Evolutionary conservation across 2,797 vertebrate genomes (phyloP).

Genomic region (Phalanger gymnotis): DNA sequence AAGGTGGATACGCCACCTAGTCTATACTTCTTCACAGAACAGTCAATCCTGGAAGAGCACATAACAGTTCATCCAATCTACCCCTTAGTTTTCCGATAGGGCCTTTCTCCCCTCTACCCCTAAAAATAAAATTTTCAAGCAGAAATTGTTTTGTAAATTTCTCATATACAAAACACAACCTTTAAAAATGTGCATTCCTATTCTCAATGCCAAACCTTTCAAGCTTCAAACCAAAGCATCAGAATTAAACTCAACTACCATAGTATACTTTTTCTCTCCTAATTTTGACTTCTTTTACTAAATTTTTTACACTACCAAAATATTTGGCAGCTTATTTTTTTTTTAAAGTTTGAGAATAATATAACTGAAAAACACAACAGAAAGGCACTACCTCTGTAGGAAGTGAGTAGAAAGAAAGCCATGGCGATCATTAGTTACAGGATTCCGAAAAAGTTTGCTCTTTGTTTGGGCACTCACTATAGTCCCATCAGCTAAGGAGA

Average conservation of each 20-base stretch:
- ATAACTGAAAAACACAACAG: not conserved
- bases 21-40: not conserved
- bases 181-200: not conserved
- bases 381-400: conserved; percentile 92
- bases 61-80: not conserved
- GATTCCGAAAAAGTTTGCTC: conserved; percentile 94
- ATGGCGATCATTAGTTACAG: conserved; percentile 92
- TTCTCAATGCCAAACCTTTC: not conserved
- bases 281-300: not conserved
- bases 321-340: not conserved
- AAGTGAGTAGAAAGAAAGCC: conserved; percentile 96
- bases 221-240: not conserved
- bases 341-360: not conserved
- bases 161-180: not conserved
- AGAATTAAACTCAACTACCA: conserved; percentile 34
- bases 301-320: not conserved
- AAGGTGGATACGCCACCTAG: not conserved
- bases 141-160: not conserved
- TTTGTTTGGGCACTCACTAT: conserved; percentile 96
- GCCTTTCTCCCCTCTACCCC: not conserved
- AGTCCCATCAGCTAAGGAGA: conserved; percentile 96
- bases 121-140: not conserved
- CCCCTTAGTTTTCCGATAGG: not conserved
- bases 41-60: not conserved
- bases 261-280: not conserved